A percentile compares a stretch with the other conserved stretches of the same genome.
phyloP scores from a whole-genome alignment of 2,113 vertebrate species.

The Cololabis saira region DNA sequence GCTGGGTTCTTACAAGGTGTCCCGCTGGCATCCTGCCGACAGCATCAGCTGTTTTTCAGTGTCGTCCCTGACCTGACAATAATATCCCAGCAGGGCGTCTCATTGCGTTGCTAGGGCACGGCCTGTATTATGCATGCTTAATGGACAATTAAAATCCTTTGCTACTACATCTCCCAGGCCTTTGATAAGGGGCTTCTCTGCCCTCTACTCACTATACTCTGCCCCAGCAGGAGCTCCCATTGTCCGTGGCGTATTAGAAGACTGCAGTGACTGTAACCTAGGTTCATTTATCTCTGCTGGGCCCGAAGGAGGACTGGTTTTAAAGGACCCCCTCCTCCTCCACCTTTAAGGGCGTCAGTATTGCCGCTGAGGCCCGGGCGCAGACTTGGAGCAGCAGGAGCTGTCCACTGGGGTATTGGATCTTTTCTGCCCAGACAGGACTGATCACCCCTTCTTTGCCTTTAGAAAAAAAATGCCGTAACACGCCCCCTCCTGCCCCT shows the following conservation, averaged over 20 bases:
- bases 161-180: conserved; percentile 84
- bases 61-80: conserved; percentile 87
- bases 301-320: conserved; percentile 82
- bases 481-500: conserved; percentile 10
- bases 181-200: conserved; percentile 89
- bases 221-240: conserved; percentile 85
- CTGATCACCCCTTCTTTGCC: conserved; percentile 84
- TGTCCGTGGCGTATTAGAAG: conserved; percentile 92
- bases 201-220: conserved; percentile 84
- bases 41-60: conserved; percentile 98
- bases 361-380: conserved; percentile 68
- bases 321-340: conserved; percentile 63
- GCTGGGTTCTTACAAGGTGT: conserved; percentile 93
- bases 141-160: conserved; percentile 96
- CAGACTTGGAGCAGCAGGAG: conserved; percentile 90
- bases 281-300: conserved; percentile 91
- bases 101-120: conserved; percentile 90
- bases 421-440: conserved; percentile 86
- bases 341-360: conserved; percentile 78
- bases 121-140: conserved; percentile 95
- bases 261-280: conserved; percentile 87
- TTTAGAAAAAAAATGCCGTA: conserved; percentile 60
- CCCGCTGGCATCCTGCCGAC: conserved; percentile 90
- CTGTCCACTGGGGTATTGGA: conserved; percentile 84
- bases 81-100: conserved; percentile 88